A percentile compares a stretch with the other conserved stretches of the same genome.
These are phyloP conservation scores for Triplophysa yarkandensis DNA, from an alignment of 2,797 vertebrate species.

Conservation along the genomic window DNA sequence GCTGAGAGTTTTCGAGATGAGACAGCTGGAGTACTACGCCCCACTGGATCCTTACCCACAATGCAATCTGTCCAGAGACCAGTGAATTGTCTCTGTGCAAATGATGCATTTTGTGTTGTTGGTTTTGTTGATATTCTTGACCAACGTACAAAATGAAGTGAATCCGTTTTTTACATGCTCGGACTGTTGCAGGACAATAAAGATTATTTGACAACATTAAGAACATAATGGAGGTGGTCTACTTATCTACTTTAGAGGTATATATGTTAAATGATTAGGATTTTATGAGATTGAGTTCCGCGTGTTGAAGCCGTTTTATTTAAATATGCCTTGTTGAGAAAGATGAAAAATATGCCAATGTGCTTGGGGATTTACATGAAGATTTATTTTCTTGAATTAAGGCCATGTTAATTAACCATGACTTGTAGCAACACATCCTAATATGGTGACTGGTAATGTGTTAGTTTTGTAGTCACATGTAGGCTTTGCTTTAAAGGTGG, in stretches of 20 bases:
- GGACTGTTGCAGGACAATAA: background rate
- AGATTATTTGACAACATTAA: background rate
- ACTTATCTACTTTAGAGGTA: too few relatives aligned
- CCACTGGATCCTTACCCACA: conserved; percentile 37
- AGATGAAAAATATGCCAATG: conserved; percentile 46
- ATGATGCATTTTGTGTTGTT: background rate
- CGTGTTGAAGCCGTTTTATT: conserved; percentile 1
- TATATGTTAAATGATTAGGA: too few relatives aligned
- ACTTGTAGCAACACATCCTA: background rate
- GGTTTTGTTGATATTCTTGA: conserved; percentile 21
- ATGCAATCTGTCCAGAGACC: conserved; percentile 41
- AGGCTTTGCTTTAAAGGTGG: conserved; percentile 12
- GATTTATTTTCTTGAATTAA: conserved; percentile 29
- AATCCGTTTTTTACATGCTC: background rate
- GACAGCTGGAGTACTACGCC: conserved; percentile 39
- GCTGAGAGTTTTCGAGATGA: conserved; percentile 32
- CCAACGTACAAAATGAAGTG: conserved; percentile 1
- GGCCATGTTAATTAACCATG: conserved; percentile 25
- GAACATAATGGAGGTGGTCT: background rate
- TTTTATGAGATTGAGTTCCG: too few relatives aligned
- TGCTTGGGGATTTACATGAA: conserved; percentile 9
- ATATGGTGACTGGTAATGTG: conserved; percentile 4
- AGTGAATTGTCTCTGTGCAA: conserved; percentile 24
- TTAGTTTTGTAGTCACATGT: conserved; percentile 1
- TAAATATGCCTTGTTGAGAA: conserved; percentile 6